phyloP scores from a whole-genome alignment of 92 coral and sea anemone species.

The Scolanthus callimorphus region DNA sequence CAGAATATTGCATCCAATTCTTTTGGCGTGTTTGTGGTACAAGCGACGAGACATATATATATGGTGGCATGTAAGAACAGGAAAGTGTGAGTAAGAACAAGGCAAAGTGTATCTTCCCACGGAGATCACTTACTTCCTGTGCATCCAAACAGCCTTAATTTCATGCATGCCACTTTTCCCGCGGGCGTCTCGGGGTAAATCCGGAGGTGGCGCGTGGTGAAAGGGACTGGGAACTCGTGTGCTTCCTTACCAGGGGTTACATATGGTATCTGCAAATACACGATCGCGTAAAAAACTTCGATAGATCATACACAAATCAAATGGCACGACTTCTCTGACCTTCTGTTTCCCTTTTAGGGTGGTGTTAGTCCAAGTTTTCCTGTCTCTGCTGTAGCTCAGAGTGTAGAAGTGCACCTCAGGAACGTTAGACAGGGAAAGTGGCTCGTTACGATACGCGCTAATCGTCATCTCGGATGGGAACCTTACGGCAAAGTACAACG shows the following conservation, averaged over 20 bases:
- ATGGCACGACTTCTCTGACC: slow-evolving; percentile 1
- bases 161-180: neutral
- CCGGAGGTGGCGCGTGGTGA: neutral
- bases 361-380: slow-evolving; percentile 4
- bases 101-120: no score
- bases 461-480: slow-evolving; percentile 13
- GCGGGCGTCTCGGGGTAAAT: neutral
- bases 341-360: slow-evolving; percentile 7
- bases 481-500: slow-evolving; percentile 16
- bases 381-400: slow-evolving; percentile 17
- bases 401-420: slow-evolving; percentile 27
- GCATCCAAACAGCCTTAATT: neutral
- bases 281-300: no score
- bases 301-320: neutral
- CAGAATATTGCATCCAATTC: no score
- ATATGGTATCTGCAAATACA: neutral
- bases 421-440: slow-evolving; percentile 28
- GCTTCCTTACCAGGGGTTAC: neutral
- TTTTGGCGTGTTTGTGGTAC: no score
- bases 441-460: slow-evolving; percentile 36
- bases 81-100: neutral
- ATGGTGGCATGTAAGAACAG: no score
- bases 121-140: neutral
- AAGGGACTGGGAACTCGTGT: neutral
- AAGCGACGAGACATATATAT: no score